These are phyloP conservation scores for Thaumetopoea pityocampa DNA, from an alignment of 1,140 invertebrate genomes.

Conservation along the genomic window DNA sequence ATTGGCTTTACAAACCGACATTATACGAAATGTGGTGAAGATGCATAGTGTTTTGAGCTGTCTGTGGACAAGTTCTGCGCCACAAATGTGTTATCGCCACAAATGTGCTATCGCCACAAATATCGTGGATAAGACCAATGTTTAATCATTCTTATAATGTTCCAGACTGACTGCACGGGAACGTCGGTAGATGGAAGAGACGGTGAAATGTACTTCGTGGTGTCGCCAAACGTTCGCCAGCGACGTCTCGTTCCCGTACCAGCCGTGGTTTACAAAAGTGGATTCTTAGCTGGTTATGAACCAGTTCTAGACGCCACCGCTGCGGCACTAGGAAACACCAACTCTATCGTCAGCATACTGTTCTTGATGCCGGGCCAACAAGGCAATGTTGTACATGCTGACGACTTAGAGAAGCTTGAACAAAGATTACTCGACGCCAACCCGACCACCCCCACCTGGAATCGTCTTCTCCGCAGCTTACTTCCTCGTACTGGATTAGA, in stretches of 20 bases:
- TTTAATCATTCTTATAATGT: no score
- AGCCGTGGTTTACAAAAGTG: slow-evolving; percentile 84
- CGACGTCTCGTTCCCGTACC: slow-evolving; percentile 87
- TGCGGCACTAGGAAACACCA: slow-evolving; percentile 82
- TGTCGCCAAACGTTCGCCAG: slow-evolving; percentile 85
- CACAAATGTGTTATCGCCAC: no score
- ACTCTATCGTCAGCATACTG: slow-evolving; percentile 84
- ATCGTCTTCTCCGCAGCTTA: slow-evolving; percentile 82
- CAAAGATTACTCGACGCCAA: slow-evolving; percentile 80
- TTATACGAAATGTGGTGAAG: no score
- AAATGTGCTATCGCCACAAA: not conserved
- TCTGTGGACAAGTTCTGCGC: no score
- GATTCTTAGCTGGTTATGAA: slow-evolving; percentile 89
- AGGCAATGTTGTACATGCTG: slow-evolving; percentile 83
- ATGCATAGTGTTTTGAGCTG: no score
- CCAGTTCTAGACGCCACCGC: slow-evolving; percentile 88
- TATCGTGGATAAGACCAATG: not conserved
- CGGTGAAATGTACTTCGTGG: slow-evolving; percentile 90
- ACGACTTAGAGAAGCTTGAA: slow-evolving; percentile 84
- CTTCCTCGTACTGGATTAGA: slow-evolving; percentile 85
- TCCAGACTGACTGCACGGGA: slow-evolving; percentile 84
- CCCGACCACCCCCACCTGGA: slow-evolving; percentile 83
- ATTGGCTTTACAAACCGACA: no score
- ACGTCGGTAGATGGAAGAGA: slow-evolving; percentile 84
- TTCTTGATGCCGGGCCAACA: slow-evolving; percentile 88